Percentiles rank a stretch among this genome's conserved stretches.
Conservation (phyloP, 2,797 vertebrate genomes). For the Hypotaenidia philippensis region DNA sequence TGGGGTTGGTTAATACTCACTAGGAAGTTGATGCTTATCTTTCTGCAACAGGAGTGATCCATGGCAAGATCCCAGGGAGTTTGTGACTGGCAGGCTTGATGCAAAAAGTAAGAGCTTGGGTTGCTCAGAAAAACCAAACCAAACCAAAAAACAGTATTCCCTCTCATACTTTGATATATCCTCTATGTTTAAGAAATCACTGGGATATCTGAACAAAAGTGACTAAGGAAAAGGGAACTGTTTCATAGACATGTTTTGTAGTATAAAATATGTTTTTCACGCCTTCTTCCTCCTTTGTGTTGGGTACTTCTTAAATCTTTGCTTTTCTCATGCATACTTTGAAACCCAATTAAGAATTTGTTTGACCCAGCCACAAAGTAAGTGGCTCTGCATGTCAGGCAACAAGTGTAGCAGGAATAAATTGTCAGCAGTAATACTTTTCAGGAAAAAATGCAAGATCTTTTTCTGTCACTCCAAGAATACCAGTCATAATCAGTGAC, state of each 20-base stretch:
- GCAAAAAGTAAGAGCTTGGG: not conserved
- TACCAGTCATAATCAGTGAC: not conserved
- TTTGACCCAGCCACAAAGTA: not conserved
- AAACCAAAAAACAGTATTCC: not conserved
- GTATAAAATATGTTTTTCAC: not conserved
- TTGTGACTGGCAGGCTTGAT: not conserved
- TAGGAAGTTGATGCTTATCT: not conserved
- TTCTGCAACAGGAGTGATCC: not conserved
- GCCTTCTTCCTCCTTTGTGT: not conserved
- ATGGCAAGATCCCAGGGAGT: not conserved
- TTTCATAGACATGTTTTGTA: not conserved
- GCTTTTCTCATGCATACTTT: not conserved
- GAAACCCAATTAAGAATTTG: not conserved
- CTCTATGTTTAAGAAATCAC: not conserved
- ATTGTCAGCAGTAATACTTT: not conserved
- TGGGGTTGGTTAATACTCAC: not conserved
- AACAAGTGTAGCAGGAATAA: not conserved
- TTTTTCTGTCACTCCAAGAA: not conserved
- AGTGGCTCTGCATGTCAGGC: not conserved
- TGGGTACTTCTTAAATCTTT: not conserved
- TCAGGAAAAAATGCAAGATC: not conserved
- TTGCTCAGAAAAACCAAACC: not conserved
- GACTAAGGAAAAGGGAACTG: not conserved
- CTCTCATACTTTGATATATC: not conserved
- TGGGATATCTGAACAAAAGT: not conserved